Conservation (phyloP, 2,113 vertebrate species). For the Eleginops maclovinus region DNA sequence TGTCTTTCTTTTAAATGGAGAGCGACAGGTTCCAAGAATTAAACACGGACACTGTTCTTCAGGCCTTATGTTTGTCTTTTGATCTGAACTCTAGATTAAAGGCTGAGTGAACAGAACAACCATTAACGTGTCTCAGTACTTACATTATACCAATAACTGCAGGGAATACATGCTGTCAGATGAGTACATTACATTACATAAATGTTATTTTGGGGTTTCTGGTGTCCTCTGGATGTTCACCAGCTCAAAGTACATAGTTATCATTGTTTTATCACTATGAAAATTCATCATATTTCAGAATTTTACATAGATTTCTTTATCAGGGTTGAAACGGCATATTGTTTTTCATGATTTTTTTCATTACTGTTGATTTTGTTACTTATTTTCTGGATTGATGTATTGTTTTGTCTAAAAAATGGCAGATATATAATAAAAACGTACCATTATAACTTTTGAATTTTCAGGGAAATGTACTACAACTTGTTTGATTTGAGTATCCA, state of each 20-base stretch:
- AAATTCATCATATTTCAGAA: background rate
- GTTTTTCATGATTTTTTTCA: no score
- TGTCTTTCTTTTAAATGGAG: conserved; percentile 60
- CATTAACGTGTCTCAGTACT: background rate
- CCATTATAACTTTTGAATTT: background rate
- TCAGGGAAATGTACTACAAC: background rate
- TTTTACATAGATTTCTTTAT: background rate
- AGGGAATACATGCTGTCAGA: background rate
- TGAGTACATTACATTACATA: no score
- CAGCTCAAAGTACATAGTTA: background rate
- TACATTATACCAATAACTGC: background rate
- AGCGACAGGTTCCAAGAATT: conserved; percentile 11
- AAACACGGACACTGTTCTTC: conserved; percentile 35
- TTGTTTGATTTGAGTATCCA: background rate
- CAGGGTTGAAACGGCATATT: background rate
- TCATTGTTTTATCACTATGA: background rate
- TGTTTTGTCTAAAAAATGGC: background rate
- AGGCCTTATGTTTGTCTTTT: conserved; percentile 26
- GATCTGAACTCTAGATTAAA: conserved; percentile 40
- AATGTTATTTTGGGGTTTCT: background rate
- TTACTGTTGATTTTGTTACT: no score
- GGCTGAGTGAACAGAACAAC: conserved; percentile 2
- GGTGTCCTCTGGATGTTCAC: background rate
- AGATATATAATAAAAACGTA: background rate
- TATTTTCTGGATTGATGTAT: no score